These are phyloP conservation scores for Acrobeloides nanus DNA, from an alignment of 2,888 invertebrate genomes.

Conservation along the genomic window DNA sequence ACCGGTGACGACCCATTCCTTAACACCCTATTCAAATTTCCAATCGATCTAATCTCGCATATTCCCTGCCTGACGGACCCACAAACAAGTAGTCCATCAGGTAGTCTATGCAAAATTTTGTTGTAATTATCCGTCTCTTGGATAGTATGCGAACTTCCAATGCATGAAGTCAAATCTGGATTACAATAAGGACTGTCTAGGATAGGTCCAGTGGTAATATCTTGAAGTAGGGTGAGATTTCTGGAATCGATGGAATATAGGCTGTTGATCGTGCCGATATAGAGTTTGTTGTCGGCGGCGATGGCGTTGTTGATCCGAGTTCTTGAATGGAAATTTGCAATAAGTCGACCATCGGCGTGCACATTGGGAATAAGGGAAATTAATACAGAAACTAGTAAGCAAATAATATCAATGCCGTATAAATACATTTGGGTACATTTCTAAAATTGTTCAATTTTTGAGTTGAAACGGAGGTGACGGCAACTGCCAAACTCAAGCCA, in stretches of 20 bases:
- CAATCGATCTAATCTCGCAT: too few relatives aligned
- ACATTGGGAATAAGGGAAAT: too few relatives aligned
- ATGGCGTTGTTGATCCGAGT: slow-evolving; percentile 27
- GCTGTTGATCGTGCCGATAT: slow-evolving; percentile 77
- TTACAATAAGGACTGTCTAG: slow-evolving; percentile 82
- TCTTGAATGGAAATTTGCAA: slow-evolving; percentile 16
- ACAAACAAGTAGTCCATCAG: slow-evolving; percentile 75
- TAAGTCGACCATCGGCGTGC: too few relatives aligned
- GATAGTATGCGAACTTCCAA: slow-evolving; percentile 25
- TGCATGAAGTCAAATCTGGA: slow-evolving; percentile 68
- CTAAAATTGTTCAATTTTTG: too few relatives aligned
- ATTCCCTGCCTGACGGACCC: slow-evolving; percentile 83
- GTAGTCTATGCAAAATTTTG: slow-evolving; percentile 76
- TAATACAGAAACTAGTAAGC: too few relatives aligned
- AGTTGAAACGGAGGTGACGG: too few relatives aligned
- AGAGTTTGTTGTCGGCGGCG: too few relatives aligned
- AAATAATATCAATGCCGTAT: too few relatives aligned
- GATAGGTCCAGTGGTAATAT: slow-evolving; percentile 74
- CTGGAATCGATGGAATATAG: slow-evolving; percentile 71
- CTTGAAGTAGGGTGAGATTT: slow-evolving; percentile 68
- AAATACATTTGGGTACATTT: too few relatives aligned
- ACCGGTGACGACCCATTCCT: slow-evolving; percentile 63
- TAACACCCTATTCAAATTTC: too few relatives aligned
- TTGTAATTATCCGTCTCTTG: slow-evolving; percentile 71
- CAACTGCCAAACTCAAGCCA: too few relatives aligned